Evolutionary conservation across 2,888 invertebrate genomes (phyloP).

Genomic region (Fragum sueziense): DNA sequence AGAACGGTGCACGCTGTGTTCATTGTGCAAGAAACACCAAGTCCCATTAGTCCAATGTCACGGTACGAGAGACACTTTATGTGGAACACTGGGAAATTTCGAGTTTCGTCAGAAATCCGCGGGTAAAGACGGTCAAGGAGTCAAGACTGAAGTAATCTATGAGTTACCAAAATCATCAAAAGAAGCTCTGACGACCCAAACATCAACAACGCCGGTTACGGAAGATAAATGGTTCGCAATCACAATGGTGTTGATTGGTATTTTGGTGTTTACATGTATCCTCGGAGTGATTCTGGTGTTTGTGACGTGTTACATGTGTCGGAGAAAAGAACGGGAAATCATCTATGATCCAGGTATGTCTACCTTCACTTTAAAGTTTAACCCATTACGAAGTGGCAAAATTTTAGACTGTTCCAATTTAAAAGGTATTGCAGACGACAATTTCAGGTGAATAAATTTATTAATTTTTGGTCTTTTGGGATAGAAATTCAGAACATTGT

Average conservation of each 20-base stretch:
- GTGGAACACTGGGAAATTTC: slow-evolving; percentile 38
- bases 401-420: too few species aligned
- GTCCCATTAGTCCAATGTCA: slow-evolving; percentile 33
- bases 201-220: slow-evolving; percentile 27
- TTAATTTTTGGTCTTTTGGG: too few species aligned
- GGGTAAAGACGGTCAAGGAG: background rate
- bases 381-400: too few species aligned
- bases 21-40: slow-evolving; percentile 35
- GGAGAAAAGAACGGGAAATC: slow-evolving; percentile 49
- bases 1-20: slow-evolving; percentile 34
- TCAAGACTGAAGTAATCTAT: slow-evolving; percentile 2
- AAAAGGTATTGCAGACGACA: too few species aligned
- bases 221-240: slow-evolving; percentile 56
- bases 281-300: slow-evolving; percentile 35
- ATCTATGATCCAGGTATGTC: slow-evolving; percentile 56
- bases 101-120: slow-evolving; percentile 31
- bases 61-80: slow-evolving; percentile 38
- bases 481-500: too few species aligned
- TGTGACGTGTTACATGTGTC: slow-evolving; percentile 44
- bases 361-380: too few species aligned
- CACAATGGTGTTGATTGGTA: slow-evolving; percentile 55
- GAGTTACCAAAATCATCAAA: background rate
- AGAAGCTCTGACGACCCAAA: slow-evolving; percentile 4
- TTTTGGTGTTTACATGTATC: slow-evolving; percentile 49
- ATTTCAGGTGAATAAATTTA: too few species aligned